phyloP scores from a whole-genome alignment of 1,140 invertebrate species.

The Hycleus phaleratus region DNA sequence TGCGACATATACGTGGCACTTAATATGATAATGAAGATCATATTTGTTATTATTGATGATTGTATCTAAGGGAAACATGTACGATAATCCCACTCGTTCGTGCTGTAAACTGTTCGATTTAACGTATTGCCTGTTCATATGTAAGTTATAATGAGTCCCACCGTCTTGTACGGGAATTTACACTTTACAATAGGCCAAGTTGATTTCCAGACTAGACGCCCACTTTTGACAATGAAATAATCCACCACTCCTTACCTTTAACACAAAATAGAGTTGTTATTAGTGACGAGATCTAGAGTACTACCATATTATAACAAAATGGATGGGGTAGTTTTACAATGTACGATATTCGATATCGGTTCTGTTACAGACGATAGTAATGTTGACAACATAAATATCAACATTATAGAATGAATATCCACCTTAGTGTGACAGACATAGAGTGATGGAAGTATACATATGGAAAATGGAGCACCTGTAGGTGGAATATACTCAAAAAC shows the following conservation, averaged over 20 bases:
- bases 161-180: conserved; percentile 33
- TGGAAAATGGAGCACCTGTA: too few species aligned
- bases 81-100: conserved; percentile 32
- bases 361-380: too few species aligned
- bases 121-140: conserved; percentile 28
- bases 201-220: conserved; percentile 30
- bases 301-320: too few species aligned
- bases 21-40: conserved; percentile 30
- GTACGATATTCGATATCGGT: too few species aligned
- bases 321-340: too few species aligned
- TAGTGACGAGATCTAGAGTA: conserved; percentile 3
- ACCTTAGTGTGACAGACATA: too few species aligned
- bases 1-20: conserved; percentile 13
- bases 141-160: conserved; percentile 30
- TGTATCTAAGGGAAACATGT: conserved; percentile 29
- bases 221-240: conserved; percentile 39
- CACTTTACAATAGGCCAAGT: conserved; percentile 36
- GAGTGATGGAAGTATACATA: too few species aligned
- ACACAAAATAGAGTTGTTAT: conserved; percentile 37
- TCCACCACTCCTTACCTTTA: conserved; percentile 34
- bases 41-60: conserved; percentile 38
- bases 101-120: conserved; percentile 24
- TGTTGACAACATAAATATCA: too few species aligned
- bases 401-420: too few species aligned
- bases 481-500: too few species aligned